Conservation (phyloP, 2,797 vertebrate genomes). For the Phrynocephalus vlangalii region DNA sequence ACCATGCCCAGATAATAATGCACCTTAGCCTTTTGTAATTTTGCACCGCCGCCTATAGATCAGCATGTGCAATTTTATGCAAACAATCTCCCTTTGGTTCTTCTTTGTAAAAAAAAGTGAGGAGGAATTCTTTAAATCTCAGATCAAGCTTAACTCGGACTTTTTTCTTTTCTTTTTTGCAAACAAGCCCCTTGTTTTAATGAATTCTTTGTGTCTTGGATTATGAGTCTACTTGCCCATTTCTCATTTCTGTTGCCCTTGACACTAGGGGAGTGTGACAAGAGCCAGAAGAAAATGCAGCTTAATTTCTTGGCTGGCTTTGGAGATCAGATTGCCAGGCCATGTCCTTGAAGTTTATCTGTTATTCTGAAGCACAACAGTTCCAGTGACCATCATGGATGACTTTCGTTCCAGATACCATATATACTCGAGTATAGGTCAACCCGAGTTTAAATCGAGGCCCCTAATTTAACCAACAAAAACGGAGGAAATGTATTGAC, state of each 20-base stretch:
- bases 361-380: neutral
- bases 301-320: neutral
- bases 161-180: neutral
- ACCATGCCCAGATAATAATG: too few relatives aligned
- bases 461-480: too few relatives aligned
- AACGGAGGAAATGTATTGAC: too few relatives aligned
- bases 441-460: too few relatives aligned
- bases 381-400: neutral
- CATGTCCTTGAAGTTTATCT: constrained; percentile 9
- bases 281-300: neutral
- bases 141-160: neutral
- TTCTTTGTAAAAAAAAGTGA: too few relatives aligned
- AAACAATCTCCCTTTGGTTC: too few relatives aligned
- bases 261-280: neutral
- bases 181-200: neutral
- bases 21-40: too few relatives aligned
- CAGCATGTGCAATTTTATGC: too few relatives aligned
- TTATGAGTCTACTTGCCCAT: neutral
- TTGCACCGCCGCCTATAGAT: too few relatives aligned
- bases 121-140: neutral
- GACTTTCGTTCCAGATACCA: neutral
- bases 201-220: neutral
- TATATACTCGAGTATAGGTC: too few relatives aligned
- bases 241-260: neutral
- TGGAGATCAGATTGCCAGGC: neutral